phyloP scores from a whole-genome alignment of 2,113 vertebrate species.

The Addax nasomaculatus region DNA sequence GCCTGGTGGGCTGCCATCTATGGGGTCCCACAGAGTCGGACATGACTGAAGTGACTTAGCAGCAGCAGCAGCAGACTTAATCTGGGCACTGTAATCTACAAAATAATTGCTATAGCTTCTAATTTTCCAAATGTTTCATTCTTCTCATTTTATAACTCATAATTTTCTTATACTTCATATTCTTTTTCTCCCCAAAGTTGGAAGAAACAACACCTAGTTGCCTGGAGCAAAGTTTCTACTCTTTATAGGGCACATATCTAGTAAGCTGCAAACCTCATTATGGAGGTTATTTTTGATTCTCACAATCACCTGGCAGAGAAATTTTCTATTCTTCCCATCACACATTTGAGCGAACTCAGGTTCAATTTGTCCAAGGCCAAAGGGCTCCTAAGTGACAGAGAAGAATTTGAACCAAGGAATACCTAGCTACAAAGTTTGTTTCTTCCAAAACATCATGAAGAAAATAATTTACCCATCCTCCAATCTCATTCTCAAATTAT shows the following conservation, averaged over 20 bases:
- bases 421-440: neutral
- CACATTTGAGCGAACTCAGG: neutral
- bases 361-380: neutral
- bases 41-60: no score
- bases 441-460: neutral
- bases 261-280: neutral
- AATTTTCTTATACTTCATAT: slow-evolving; percentile 60
- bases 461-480: neutral
- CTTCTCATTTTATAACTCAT: slow-evolving; percentile 57
- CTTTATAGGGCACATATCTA: neutral
- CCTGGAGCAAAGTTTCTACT: neutral
- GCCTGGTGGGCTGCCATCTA: no score
- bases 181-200: slow-evolving; percentile 39
- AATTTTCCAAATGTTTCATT: slow-evolving; percentile 60
- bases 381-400: neutral
- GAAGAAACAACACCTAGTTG: neutral
- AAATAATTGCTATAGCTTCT: slow-evolving; percentile 45
- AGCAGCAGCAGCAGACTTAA: neutral
- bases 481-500: neutral
- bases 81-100: neutral
- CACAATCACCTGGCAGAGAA: neutral
- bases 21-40: no score
- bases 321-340: neutral
- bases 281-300: neutral
- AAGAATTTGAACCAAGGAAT: neutral